Base-by-base conservation (phyloP, 2,888 invertebrate species). In the Galerucella pusilla region DNA sequence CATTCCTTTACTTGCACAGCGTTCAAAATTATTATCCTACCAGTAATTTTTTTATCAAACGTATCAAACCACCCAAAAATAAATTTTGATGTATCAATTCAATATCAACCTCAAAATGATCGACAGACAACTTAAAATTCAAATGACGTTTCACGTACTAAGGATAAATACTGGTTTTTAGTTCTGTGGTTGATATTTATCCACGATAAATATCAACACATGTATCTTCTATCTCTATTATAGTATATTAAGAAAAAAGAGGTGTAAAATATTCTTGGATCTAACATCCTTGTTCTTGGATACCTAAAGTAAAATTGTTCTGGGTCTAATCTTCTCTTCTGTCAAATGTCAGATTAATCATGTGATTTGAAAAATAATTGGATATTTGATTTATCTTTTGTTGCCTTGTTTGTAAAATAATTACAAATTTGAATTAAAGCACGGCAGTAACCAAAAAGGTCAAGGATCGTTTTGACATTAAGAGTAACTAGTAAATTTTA, bases 21-120 rank as follows among this genome's bases (percentile, higher is more conserved):
- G 12, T 12, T 12, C 2, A 52, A 28, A 70, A 63, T 61, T 60
- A 63, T n/a, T n/a, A 46, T 49, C n/a, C 54, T 64, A 71, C 52
- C 10, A 46, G 12, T 64, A 71, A 64, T 65, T 71, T 71, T 71
- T 71, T 46, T n/a, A 46, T 46, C 46, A 11, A 46, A 11, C 12
- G n/a, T 12, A 59, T 20, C n/a, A 45, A 60, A 14, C 20, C 35
- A 35, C 35, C 35, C 35, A 49, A 68, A 69, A 69, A 14, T 71
- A 25, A 25, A 46, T n/a, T 67, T 71, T 71, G 46, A 12, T 49
- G 59, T 20, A 59, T 72, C n/a, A n/a, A n/a, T n/a, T n/a, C n/a
- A n/a, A 1, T 20, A 20, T 20, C 66, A 72, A 72, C 59, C 66
- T 71, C 61, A 45, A 71, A 60, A 60, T 66, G 12, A 67, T 67